Evolutionary conservation across 2,888 invertebrate species (phyloP).

Genomic region (Lasioglossum lativentre): DNA sequence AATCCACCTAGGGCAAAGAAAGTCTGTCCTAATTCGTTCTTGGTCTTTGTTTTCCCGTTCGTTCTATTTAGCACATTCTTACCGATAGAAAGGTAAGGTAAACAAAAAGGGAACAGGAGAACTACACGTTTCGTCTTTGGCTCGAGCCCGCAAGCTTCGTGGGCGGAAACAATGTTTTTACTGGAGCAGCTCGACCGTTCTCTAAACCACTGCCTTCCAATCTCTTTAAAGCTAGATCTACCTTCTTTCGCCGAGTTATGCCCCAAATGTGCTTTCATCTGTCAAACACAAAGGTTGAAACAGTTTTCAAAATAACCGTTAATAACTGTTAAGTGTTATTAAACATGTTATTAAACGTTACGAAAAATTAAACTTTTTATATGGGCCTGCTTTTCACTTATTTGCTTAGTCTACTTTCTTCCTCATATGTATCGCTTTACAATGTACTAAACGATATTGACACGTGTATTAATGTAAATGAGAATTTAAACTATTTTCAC

Average conservation of each 20-base stretch:
- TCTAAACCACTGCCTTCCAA: slow-evolving; percentile 33
- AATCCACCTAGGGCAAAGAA: slow-evolving; percentile 40
- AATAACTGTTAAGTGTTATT: neutral
- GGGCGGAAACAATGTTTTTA: slow-evolving; percentile 48
- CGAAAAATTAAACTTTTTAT: no score
- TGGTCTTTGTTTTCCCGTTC: slow-evolving; percentile 34
- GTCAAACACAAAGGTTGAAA: neutral
- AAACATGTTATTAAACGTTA: no score
- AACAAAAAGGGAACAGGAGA: slow-evolving; percentile 26
- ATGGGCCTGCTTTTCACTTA: no score
- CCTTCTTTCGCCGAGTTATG: neutral
- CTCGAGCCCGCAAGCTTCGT: slow-evolving; percentile 33
- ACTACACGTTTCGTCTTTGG: slow-evolving; percentile 36
- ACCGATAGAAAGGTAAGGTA: slow-evolving; percentile 32
- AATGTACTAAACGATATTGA: no score
- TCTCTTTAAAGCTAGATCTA: slow-evolving; percentile 19
- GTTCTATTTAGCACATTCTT: slow-evolving; percentile 38
- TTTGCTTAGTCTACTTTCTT: no score
- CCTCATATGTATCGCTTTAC: no score
- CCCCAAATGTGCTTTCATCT: neutral
- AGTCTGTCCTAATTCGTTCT: slow-evolving; percentile 47
- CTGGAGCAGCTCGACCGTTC: slow-evolving; percentile 20
- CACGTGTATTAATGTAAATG: no score
- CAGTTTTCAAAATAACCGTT: neutral
- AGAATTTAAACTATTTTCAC: no score